These are phyloP conservation scores for Stigmatopora argus DNA, from an alignment of 2,113 vertebrate species.

Conservation along the genomic window DNA sequence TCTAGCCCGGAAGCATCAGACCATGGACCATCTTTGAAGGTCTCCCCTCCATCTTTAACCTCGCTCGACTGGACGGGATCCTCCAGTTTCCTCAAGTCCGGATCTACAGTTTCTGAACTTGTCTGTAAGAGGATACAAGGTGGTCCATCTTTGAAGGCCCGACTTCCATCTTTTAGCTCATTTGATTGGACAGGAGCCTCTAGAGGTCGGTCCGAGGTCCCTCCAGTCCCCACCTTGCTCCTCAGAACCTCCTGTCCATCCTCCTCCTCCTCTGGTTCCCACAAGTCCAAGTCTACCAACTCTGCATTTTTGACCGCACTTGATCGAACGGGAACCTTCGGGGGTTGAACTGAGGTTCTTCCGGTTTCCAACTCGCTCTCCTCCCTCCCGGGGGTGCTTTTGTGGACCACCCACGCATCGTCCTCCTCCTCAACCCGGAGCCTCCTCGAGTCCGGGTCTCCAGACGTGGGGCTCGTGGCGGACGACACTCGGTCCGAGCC, in stretches of 20 bases:
- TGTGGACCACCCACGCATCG: not conserved
- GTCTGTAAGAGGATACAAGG: constrained; percentile 24
- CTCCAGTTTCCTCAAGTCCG: constrained; percentile 8
- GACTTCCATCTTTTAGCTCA: not conserved
- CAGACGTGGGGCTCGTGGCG: no score
- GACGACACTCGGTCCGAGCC: no score
- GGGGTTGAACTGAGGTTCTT: constrained; percentile 8
- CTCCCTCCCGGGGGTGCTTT: constrained; percentile 23
- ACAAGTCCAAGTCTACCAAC: no score
- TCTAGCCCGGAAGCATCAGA: no score
- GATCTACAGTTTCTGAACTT: constrained; percentile 21
- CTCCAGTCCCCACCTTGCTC: no score
- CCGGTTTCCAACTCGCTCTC: constrained; percentile 23
- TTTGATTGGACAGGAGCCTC: not conserved
- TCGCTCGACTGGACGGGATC: no score
- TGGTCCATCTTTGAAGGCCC: constrained; percentile 32
- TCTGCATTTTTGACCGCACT: constrained; percentile 34
- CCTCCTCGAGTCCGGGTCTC: not conserved
- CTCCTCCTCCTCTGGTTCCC: no score
- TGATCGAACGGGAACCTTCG: constrained; percentile 13
- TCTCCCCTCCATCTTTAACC: no score
- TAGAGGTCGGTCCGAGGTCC: no score
- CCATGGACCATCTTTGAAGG: no score
- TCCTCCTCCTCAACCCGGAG: not conserved
- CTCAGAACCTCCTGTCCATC: no score